Base-by-base conservation (phyloP, 2,888 invertebrate genomes). In the Poecilobothrus nobilitatus region DNA sequence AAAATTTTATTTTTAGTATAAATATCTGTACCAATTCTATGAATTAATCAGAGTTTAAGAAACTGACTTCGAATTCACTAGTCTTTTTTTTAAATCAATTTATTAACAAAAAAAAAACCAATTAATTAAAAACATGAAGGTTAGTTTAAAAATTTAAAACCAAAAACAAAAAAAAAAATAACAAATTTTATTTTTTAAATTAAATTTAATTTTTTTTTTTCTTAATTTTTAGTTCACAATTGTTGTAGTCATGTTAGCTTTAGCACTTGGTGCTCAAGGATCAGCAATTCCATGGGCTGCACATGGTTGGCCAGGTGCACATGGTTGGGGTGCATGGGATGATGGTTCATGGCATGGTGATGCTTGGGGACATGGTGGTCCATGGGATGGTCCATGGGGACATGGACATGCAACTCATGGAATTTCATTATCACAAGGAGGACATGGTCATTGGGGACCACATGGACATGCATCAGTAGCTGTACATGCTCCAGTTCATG, bases 251-350 rank as follows among this genome's bases (percentile, higher is more conserved):
- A 75, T 78, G 71, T 75, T 81, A 76, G 80, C 78, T 69, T 75
- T 81, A 61, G 76, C 78, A 74, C 73, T 78, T 75, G 77, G 77
- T 69, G 78, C 76, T 27, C 78, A 81, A 74, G 76, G 79, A 9
- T 79, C 80, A 5, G 70, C 78, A 69, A 74, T 78, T 67, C 76
- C 78, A 27, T 53, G 53, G 53, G 53, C 53, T 4, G 53, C 53
- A 18, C 53, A 53, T 53, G 53, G 53, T 3, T 53, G 53, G 53
- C 37, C 37, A 1, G 53, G 53, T 53, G 74, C 73, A 64, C 74
- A 22, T 21, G 21, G 10, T 20, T 62, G 61, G 61, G 53, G 53
- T 53, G 74, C 73, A 64, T 75, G 75, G 76, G 72, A 63, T 41
- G 27, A 62, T 69, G 68, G 22, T 63, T 18, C 61, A 18, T 63